Evolutionary conservation across 2,888 invertebrate species (phyloP), one percentile per base, ranked within the genome.

Genomic region (Agrochola macilenta): DNA sequence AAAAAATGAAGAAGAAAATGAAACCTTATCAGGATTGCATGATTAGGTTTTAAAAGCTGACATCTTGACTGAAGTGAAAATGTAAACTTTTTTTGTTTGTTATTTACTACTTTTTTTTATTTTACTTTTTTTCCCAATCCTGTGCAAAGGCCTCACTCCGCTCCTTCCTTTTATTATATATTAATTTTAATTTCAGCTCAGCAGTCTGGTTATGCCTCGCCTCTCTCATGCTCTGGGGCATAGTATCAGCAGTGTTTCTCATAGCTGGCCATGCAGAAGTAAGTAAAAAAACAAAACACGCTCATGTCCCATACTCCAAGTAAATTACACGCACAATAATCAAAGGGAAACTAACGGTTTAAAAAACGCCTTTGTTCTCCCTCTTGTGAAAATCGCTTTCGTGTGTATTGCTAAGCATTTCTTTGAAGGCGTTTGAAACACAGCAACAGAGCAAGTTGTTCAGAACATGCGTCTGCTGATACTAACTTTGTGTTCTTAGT

Each of bases 221-320:
- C 63, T 97, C 98, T 43, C 93, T 97, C 23, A 92, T 97, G 76
- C 92, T 98, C 71, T 98, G 98, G 98, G 90, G 94, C 54, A 93
- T 97, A 82, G 96, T 97, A 82, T 96, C 97, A 72, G 93, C 95
- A 20, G 93, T 97, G 20, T 97, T 98, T 83, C 94, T 97, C 52
- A 91, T 97, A 70, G 97, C 98, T 26, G 97, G 97, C 30, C 98
- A 98, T 90, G 97, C 97, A 26, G 97, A 98, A 94, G 97, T 97
- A 93, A 90, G 85, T 87, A 7, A 73, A 63, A 52, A 46, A 30
- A 63, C 66, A n/a, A 58, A 68, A 63, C 66, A 74, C 54, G 35
- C 49, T 69, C 46, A 78, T 78, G 79, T 77, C 39, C 54, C 20
- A 30, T 11, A 60, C 49, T 54, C 57, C 26, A 77, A 78, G 79